phyloP scores from a whole-genome alignment of 2,113 vertebrate species.

The Excalfactoria chinensis region DNA sequence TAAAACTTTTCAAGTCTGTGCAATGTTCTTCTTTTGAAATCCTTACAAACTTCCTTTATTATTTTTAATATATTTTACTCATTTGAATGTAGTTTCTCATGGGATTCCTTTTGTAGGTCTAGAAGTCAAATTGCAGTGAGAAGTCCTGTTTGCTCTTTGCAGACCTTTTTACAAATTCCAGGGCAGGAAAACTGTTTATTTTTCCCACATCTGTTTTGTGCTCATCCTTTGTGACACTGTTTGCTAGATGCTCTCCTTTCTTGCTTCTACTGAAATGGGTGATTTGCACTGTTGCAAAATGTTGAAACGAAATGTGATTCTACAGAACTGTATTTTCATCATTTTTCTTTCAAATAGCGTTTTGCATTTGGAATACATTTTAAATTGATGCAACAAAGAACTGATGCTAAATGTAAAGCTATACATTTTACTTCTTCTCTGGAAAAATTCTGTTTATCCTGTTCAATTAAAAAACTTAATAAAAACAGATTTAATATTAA shows the following conservation, averaged over 20 bases:
- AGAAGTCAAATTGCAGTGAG: slow-evolving; percentile 75
- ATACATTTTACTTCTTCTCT: neutral
- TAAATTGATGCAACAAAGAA: neutral
- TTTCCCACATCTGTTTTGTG: slow-evolving; percentile 99
- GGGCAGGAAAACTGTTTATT: slow-evolving; percentile 94
- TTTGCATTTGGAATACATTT: neutral
- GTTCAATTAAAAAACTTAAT: neutral
- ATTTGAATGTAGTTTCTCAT: slow-evolving; percentile 60
- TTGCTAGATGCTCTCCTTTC: slow-evolving; percentile 83
- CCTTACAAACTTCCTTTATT: neutral
- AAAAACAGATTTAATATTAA: neutral
- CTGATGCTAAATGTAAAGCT: neutral
- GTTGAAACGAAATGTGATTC: slow-evolving; percentile 67
- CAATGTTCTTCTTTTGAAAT: neutral
- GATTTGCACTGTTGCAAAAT: slow-evolving; percentile 80
- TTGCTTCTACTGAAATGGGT: slow-evolving; percentile 67
- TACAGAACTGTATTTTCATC: slow-evolving; percentile 43
- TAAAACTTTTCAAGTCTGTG: neutral
- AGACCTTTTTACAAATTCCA: slow-evolving; percentile 89
- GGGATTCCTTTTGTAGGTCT: slow-evolving; percentile 73
- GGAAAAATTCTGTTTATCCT: neutral
- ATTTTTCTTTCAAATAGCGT: slow-evolving; percentile 44
- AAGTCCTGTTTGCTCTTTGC: slow-evolving; percentile 79
- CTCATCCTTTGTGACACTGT: slow-evolving; percentile 88
- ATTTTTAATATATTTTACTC: slow-evolving; percentile 46